These are phyloP conservation scores for Resseliella maxima DNA, from an alignment of 2,888 invertebrate species.

Conservation along the genomic window DNA sequence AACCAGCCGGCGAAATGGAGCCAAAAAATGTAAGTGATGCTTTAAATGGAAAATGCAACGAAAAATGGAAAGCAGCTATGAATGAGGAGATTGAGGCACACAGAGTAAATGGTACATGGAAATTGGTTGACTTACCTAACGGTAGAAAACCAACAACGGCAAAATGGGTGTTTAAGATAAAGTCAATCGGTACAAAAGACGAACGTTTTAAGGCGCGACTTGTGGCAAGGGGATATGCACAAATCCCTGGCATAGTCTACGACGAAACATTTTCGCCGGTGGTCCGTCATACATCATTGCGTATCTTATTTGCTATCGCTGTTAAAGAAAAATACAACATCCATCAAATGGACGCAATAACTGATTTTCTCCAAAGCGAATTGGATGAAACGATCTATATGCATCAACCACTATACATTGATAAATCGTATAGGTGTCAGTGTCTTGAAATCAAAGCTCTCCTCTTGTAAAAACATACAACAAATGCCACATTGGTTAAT, in stretches of 20 bases:
- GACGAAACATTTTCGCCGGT: not conserved
- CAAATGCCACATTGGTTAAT: no score
- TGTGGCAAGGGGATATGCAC: no score
- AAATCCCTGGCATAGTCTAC: not conserved
- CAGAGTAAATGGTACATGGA: not conserved
- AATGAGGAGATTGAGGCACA: not conserved
- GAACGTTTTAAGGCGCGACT: no score
- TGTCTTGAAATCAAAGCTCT: no score
- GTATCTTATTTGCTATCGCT: not conserved
- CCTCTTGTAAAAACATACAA: no score
- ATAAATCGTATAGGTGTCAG: no score
- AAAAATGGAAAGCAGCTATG: not conserved
- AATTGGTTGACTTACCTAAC: not conserved
- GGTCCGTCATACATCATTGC: no score
- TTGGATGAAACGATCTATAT: not conserved
- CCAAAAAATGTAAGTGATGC: not conserved
- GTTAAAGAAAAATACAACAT: not conserved
- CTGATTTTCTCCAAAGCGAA: conserved; percentile 37
- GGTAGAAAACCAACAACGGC: no score
- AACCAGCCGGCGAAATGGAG: not conserved
- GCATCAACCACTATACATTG: no score
- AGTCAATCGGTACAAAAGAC: not conserved
- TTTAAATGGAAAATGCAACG: not conserved
- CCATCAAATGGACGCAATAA: conserved; percentile 3
- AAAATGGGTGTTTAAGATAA: not conserved